Evolutionary conservation across 2,113 vertebrate species (phyloP).

Genomic region (Australoheros scitulus): DNA sequence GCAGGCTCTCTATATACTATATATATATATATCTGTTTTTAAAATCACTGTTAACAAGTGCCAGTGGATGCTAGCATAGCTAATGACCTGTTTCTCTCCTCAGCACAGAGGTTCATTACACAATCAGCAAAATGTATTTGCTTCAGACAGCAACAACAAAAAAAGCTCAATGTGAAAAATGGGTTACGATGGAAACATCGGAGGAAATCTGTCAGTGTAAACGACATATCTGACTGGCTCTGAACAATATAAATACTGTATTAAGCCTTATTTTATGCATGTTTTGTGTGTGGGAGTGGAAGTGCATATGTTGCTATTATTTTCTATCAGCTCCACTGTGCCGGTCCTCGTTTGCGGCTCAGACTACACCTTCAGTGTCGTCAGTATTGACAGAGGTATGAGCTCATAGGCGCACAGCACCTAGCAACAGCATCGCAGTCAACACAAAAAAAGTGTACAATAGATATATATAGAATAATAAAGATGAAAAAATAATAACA

Average conservation of each 20-base stretch:
- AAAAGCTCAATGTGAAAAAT: conserved; percentile 50
- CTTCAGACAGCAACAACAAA: conserved; percentile 14
- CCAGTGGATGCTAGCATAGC: conserved; percentile 52
- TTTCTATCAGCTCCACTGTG: conserved; percentile 52
- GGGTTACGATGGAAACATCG: conserved; percentile 31
- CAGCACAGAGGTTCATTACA: conserved; percentile 40
- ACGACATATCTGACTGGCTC: conserved; percentile 50
- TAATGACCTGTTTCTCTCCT: conserved; percentile 38
- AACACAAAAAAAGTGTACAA: conserved; percentile 42
- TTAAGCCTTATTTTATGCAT: conserved; percentile 76
- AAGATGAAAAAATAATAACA: conserved; percentile 32
- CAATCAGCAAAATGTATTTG: conserved; percentile 47
- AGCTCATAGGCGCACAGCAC: conserved; percentile 46
- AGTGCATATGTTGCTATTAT: conserved; percentile 58
- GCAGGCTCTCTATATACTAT: conserved; percentile 26
- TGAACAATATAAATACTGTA: conserved; percentile 72
- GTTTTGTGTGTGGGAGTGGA: conserved; percentile 69
- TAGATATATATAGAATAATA: conserved; percentile 34
- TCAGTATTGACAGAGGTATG: conserved; percentile 40
- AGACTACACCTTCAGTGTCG: conserved; percentile 34
- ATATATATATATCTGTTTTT: conserved; percentile 32
- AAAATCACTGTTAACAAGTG: conserved; percentile 53
- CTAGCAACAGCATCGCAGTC: conserved; percentile 54
- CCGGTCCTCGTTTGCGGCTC: conserved; percentile 64
- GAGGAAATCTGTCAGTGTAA: conserved; percentile 43